Percentiles rank a stretch among this genome's conserved stretches.
These are phyloP conservation scores for Littorina saxatilis DNA, from an alignment of 1,140 invertebrate species.

Conservation along the genomic window DNA sequence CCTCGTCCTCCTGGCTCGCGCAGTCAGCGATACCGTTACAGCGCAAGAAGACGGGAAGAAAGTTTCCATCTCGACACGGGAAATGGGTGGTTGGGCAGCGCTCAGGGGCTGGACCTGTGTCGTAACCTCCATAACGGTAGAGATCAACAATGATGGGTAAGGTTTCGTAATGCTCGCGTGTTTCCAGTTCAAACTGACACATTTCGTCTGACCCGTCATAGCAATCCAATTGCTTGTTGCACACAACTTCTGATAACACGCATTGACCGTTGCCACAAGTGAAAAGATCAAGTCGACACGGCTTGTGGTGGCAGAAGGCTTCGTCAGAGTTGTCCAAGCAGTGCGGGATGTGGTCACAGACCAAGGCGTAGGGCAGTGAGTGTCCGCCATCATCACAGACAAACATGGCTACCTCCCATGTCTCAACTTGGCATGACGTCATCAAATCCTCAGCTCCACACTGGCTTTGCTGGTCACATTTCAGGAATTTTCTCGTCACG, in stretches of 20 bases:
- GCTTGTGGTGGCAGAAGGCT: background rate
- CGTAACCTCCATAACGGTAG: background rate
- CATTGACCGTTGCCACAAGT: background rate
- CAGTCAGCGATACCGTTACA: conserved; percentile 44
- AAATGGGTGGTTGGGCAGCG: conserved; percentile 30
- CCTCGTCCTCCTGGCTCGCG: conserved; percentile 23
- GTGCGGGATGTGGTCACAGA: background rate
- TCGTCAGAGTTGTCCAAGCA: background rate
- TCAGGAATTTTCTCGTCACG: no score
- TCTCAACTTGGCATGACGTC: no score
- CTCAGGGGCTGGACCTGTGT: no score
- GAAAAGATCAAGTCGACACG: background rate
- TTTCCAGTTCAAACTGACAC: background rate
- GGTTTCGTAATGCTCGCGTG: background rate
- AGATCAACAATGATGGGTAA: background rate
- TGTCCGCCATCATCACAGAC: background rate
- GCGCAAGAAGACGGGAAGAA: conserved; percentile 35
- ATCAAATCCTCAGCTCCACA: no score
- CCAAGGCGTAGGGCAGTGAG: background rate
- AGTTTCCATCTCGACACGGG: background rate
- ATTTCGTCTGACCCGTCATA: conserved; percentile 6
- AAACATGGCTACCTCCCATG: background rate
- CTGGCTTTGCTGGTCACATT: no score
- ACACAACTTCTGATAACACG: background rate
- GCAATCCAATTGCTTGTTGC: background rate